Base-by-base conservation (phyloP, 2,113 vertebrate genomes). In the Gopherus flavomarginatus region DNA sequence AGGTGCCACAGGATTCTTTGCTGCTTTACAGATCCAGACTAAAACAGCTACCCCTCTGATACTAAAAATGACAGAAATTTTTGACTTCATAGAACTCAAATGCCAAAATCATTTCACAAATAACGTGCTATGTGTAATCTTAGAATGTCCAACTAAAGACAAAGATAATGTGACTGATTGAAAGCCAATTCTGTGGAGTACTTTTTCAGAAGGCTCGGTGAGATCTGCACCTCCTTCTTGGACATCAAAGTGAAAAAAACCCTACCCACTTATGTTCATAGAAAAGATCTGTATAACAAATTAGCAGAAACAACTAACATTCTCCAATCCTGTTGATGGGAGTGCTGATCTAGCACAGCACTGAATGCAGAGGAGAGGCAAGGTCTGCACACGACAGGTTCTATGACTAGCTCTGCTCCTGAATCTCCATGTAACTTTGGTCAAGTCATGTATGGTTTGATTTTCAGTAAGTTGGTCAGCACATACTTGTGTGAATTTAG, bases 401-500 rank as follows among this genome's bases (percentile, higher is more conserved):
- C 75, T 11, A 78, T n/a, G 92, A 90, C 78, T 53, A 87, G 44
- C 44, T 91, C 50, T 91, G 53, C 38, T 72, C 92, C 94, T 75
- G 38, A 75, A 38, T 54, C 6, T 75, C 31, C 49, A 50, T 38
- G 3, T 85, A 90, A 85, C 26, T 50, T 79, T 78, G 44, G 84
- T 44, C 38, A 75, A 75, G n/a, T 80, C 85, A 91, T 0, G 0
- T 44, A 87, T 87, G 1, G 1, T 19, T 22, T 87, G 69, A 94
- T 89, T 93, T 86, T 56, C 78, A 95, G 82, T 31, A 96, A 95
- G 89, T 78, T 44, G 87, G 87, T 94, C 87, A 95, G 35, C 19
- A 56, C 42, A 19, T 10, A 54, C 42, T 81, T 82, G 59, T 84
- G 85, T 78, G 81, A 90, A 92, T 54, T 97, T 95, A 93, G 94